phyloP scores from a whole-genome alignment of 2,888 invertebrate species.

The Beris morrisii region DNA sequence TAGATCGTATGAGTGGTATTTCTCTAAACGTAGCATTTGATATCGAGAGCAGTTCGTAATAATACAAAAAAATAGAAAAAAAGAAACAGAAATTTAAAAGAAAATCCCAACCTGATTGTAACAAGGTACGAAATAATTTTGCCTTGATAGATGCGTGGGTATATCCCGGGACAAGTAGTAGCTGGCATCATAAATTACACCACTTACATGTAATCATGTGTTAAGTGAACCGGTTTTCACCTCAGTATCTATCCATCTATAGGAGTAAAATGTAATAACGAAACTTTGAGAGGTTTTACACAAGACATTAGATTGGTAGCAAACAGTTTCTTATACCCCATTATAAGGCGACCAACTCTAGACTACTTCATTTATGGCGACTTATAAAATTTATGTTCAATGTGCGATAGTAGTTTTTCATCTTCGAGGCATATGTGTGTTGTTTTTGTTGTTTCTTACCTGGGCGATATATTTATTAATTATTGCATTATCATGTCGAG shows the following conservation, averaged over 20 bases:
- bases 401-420: conserved; percentile 11
- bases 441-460: conserved; percentile 7
- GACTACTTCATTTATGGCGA: conserved; percentile 21
- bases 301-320: background rate
- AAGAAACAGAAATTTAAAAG: too few relatives aligned
- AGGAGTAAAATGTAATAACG: conserved; percentile 5
- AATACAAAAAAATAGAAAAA: too few relatives aligned
- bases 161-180: conserved; percentile 12
- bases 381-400: conserved; percentile 20
- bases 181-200: conserved; percentile 36
- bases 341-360: background rate
- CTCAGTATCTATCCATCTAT: conserved; percentile 16
- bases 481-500: conserved; percentile 8
- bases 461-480: conserved; percentile 28
- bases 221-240: conserved; percentile 34
- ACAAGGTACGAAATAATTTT: background rate
- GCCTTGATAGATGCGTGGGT: conserved; percentile 17
- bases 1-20: too few relatives aligned
- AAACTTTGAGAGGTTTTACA: background rate
- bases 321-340: background rate
- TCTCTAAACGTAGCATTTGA: too few relatives aligned
- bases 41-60: too few relatives aligned
- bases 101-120: too few relatives aligned
- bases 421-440: conserved; percentile 1
- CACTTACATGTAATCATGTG: conserved; percentile 38